Evolutionary conservation across 1,140 invertebrate genomes (phyloP), one percentile per base, ranked within the genome.

Genomic region (Glossosoma conforme): DNA sequence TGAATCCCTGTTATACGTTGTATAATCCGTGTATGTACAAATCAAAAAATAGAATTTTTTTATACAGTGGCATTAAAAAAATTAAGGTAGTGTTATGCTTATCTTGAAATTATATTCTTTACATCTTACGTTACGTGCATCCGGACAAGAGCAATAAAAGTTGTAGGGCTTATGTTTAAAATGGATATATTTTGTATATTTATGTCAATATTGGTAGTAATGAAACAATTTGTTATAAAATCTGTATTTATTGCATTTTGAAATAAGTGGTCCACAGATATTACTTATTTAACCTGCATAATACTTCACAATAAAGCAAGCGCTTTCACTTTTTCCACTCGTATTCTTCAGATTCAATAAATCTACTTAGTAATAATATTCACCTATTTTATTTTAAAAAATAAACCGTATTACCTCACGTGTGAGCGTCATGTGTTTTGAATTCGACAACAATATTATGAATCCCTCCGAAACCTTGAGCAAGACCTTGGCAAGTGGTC

Each of bases 401-500:
- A 47, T 36, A 47, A 15, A 21, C 18, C 32, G 21, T 22, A 33
- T 20, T 21, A 21, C 18, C 24, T 32, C 15, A 8, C n/a, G n/a
- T 49, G n/a, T 33, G 22, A 33, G 46, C 37, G 15, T n/a, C n/a
- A n/a, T 25, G 40, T 30, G 30, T 36, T 40, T 52, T 20, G 17
- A 45, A 37, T 15, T 45, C 37, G 38, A 52, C 43, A 51, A 46
- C 44, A 42, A 54, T 51, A 49, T 46, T 43, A 35, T 45, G 28
- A 54, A 36, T 44, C 44, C 56, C 51, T 54, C 52, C 51, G 18
- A 30, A 46, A 58, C 51, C 56, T 47, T 35, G 52, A 21, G 10
- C 44, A 58, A 58, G 52, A 54, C 54, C 42, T 46, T 58, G 56
- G 56, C 56, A 54, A 58, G 56, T 58, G 38, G 54, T 54, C 56